These are phyloP conservation scores for Proterorhinus semilunaris DNA, from an alignment of 2,113 vertebrate genomes.

Conservation along the genomic window DNA sequence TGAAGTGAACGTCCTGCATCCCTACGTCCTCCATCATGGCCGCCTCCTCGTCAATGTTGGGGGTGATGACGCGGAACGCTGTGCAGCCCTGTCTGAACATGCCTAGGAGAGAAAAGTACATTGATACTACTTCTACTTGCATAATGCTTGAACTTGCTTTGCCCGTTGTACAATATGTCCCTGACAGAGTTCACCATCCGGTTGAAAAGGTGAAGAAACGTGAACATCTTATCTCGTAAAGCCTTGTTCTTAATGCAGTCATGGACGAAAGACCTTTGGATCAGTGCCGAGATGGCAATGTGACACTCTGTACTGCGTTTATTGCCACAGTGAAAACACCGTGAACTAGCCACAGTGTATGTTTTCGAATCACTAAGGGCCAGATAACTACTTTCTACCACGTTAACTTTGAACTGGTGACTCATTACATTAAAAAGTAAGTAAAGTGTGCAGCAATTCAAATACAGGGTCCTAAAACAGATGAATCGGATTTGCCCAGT, in stretches of 20 bases:
- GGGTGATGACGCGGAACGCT: constrained; percentile 92
- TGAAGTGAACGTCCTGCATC: constrained; percentile 99
- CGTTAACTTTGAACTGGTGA: constrained; percentile 5
- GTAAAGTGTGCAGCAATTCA: constrained; percentile 1
- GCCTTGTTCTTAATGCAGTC: constrained; percentile 1
- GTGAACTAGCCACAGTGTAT: not conserved
- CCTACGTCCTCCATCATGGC: constrained; percentile 99
- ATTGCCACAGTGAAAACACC: not conserved
- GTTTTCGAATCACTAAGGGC: not conserved
- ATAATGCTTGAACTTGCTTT: not conserved
- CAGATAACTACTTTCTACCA: not conserved
- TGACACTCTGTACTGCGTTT: constrained; percentile 2
- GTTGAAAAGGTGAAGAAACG: not conserved
- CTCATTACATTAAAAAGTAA: constrained; percentile 23
- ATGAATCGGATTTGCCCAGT: constrained; percentile 8
- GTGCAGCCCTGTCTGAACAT: constrained; percentile 94
- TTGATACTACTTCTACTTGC: not conserved
- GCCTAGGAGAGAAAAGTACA: constrained; percentile 66
- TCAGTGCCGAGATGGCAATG: constrained; percentile 5
- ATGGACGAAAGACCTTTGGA: constrained; percentile 45
- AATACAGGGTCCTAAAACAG: not conserved
- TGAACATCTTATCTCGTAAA: constrained; percentile 41
- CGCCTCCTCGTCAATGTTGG: constrained; percentile 96
- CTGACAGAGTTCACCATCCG: not conserved
- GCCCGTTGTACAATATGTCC: not conserved